These are phyloP conservation scores for Sipunculus nudus DNA, from an alignment of 2,888 invertebrate species.

Conservation along the genomic window DNA sequence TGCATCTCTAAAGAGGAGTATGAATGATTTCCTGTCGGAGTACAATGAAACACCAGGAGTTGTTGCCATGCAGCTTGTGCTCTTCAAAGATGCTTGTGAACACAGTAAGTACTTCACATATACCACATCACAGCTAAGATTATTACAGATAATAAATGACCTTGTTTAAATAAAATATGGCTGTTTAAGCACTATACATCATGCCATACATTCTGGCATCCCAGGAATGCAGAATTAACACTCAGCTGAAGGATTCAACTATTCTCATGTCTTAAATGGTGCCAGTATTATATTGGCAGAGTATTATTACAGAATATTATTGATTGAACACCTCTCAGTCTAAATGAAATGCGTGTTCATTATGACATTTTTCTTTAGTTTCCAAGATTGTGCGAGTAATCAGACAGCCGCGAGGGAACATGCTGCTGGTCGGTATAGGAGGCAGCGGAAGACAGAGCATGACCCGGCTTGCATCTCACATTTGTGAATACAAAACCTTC, in stretches of 20 bases:
- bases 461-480: slow-evolving; percentile 79
- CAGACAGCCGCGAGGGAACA: slow-evolving; percentile 83
- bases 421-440: slow-evolving; percentile 85
- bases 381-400: slow-evolving; percentile 84
- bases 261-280: no score
- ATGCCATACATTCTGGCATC: no score
- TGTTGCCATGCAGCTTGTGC: slow-evolving; percentile 81
- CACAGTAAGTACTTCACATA: slow-evolving; percentile 71
- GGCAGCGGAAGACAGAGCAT: slow-evolving; percentile 87
- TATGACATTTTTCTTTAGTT: slow-evolving; percentile 65
- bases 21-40: slow-evolving; percentile 75
- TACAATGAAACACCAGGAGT: slow-evolving; percentile 84
- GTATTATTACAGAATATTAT: no score
- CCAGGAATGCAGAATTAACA: no score
- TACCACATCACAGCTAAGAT: no score
- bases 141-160: no score
- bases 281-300: no score
- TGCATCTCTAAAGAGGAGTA: slow-evolving; percentile 70
- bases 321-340: no score
- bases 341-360: no score
- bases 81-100: slow-evolving; percentile 87
- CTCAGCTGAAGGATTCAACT: no score
- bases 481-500: slow-evolving; percentile 81
- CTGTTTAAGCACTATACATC: no score
- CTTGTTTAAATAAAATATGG: no score